Base-by-base conservation (phyloP, 2,797 vertebrate genomes). In the Artibeus jamaicensis region DNA sequence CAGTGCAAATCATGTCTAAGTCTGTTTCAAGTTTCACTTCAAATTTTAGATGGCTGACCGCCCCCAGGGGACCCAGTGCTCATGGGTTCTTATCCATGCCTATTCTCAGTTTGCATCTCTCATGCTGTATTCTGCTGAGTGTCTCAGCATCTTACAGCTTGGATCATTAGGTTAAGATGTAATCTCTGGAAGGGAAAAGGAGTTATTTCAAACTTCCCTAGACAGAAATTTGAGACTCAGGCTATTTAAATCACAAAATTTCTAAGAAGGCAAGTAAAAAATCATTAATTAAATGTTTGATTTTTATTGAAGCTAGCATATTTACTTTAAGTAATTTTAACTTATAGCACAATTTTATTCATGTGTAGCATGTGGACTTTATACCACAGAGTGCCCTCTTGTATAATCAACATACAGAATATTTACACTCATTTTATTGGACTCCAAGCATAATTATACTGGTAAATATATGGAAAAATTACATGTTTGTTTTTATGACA, bases 381-480 rank as follows among this genome's bases (percentile, higher is more conserved):
- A 96, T 93, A 93, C 76, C 34, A 85, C 42, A 81, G 42, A 89
- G 67, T 95, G 44, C 79, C 86, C 76, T 96, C 79, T 94, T 91
- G 10, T 86, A 93, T 96, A 97, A 95, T 96, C 88, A 82, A 67
- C 94, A 65, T 85, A 39, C 50, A 94, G 78, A 44, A 95, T 96
- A 95, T 97, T 97, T 97, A 97, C 96, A 95, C 34, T 96, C 87
- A 73, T 97, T 98, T 97, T 98, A 97, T 95, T 96, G 82, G 78
- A 22, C 83, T 95, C 76, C 86, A 83, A 93, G 34, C 76, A 95
- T 82, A 95, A 95, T 91, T 97, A 97, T 96, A 93, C 37, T 87
- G 87, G 96, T 96, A 93, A 97, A 95, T 93, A 95, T 91, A 95
- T 95, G 79, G 73, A 84, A 96, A 44, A 94, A 89, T 65, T 95